Evolutionary conservation across 2,113 vertebrate genomes (phyloP).

Genomic region (Brevimyrus niger): DNA sequence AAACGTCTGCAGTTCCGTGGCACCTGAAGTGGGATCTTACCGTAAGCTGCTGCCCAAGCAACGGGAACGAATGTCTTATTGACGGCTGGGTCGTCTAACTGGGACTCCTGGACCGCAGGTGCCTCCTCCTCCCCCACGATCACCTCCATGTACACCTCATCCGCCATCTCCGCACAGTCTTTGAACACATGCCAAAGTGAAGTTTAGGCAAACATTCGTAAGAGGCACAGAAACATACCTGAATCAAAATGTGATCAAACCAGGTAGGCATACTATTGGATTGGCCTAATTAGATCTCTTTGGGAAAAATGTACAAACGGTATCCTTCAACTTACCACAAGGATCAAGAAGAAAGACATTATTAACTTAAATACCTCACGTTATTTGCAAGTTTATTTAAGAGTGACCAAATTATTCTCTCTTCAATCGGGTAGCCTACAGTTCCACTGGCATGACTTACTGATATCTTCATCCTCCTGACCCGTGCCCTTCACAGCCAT

Average conservation of each 20-base stretch:
- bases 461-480: conserved; percentile 84
- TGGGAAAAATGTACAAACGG: neutral
- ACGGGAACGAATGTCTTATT: conserved; percentile 78
- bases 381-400: neutral
- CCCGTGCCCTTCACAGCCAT: conserved; percentile 93
- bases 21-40: conserved; percentile 44
- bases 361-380: neutral
- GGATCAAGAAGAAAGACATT: neutral
- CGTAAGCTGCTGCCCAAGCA: conserved; percentile 77
- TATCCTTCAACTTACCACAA: neutral
- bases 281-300: neutral
- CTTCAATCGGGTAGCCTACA: neutral
- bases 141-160: conserved; percentile 84
- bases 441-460: conserved; percentile 48
- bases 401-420: neutral
- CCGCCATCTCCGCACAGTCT: conserved; percentile 78
- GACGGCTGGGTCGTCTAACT: conserved; percentile 64
- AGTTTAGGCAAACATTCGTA: neutral
- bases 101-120: conserved; percentile 59
- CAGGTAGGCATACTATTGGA: neutral
- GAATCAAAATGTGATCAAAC: neutral
- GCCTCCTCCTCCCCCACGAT: conserved; percentile 75
- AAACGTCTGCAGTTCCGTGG: neutral
- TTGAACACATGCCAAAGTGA: conserved; percentile 5
- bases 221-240: neutral